phyloP scores from a whole-genome alignment of 2,888 invertebrate species.

The Parascotia fuliginaria region DNA sequence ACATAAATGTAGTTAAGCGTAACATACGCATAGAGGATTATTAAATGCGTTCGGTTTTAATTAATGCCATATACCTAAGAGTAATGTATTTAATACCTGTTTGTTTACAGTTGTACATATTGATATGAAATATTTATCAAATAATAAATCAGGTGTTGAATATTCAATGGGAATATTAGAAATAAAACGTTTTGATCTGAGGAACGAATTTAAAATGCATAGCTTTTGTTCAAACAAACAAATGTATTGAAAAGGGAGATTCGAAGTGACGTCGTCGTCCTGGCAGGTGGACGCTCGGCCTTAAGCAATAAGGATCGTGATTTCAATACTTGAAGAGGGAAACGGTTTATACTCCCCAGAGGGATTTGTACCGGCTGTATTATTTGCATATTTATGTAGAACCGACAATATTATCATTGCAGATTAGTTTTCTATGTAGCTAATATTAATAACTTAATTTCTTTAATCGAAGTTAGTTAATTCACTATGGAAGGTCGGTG shows the following conservation, averaged over 20 bases:
- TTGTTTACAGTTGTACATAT: too few species aligned
- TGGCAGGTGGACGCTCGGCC: constrained; percentile 48
- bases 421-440: constrained; percentile 43
- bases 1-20: too few species aligned
- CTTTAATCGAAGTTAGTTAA: constrained; percentile 13
- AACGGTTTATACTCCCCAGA: constrained; percentile 47
- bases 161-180: too few species aligned
- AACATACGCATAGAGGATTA: too few species aligned
- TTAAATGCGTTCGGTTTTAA: too few species aligned
- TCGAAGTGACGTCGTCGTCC: constrained; percentile 29
- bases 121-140: too few species aligned
- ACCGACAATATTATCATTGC: constrained; percentile 50
- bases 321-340: constrained; percentile 55
- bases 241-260: constrained; percentile 11
- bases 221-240: constrained; percentile 20
- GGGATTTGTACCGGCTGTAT: constrained; percentile 51
- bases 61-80: too few species aligned
- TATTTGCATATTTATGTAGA: constrained; percentile 61
- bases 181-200: neutral
- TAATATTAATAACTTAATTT: constrained; percentile 37
- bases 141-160: too few species aligned
- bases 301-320: constrained; percentile 52
- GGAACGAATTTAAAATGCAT: constrained; percentile 7
- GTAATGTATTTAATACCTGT: too few species aligned
- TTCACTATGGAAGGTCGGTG: constrained; percentile 7